Evolutionary conservation across 2,888 invertebrate genomes (phyloP).

Genomic region (Drosophila kambysellisi): DNA sequence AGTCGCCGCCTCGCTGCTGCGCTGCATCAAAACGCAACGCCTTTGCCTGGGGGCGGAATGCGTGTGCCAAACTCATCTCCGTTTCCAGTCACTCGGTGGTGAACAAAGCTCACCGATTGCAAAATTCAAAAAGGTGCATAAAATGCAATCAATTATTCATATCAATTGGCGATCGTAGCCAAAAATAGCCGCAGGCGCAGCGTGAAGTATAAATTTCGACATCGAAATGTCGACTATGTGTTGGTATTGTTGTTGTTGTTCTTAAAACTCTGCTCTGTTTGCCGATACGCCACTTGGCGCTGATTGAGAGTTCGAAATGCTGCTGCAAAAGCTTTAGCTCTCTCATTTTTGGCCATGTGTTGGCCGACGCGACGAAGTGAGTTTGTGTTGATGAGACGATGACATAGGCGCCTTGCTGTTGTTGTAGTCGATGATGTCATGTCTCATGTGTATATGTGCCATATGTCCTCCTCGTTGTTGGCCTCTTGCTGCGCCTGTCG

Average conservation of each 20-base stretch:
- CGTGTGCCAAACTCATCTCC: constrained; percentile 21
- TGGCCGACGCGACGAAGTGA: constrained; percentile 45
- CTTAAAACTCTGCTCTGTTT: constrained; percentile 51
- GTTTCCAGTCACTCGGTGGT: constrained; percentile 24
- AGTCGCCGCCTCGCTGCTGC: constrained; percentile 1
- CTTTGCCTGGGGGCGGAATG: constrained; percentile 47
- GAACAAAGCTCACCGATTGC: constrained; percentile 18
- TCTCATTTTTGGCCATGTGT: constrained; percentile 32
- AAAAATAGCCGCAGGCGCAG: constrained; percentile 42
- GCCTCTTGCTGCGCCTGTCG: constrained; percentile 27
- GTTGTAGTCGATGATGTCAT: constrained; percentile 47
- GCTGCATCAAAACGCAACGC: constrained; percentile 6
- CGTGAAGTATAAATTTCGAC: constrained; percentile 24
- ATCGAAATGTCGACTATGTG: constrained; percentile 9
- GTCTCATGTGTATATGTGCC: constrained; percentile 7
- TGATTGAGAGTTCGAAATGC: constrained; percentile 29
- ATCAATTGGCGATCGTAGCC: constrained; percentile 55
- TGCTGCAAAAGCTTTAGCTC: constrained; percentile 14
- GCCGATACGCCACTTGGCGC: constrained; percentile 51
- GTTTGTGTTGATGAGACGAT: constrained; percentile 26
- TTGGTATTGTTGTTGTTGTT: constrained; percentile 13
- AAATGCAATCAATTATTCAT: background rate
- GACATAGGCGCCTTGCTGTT: constrained; percentile 30
- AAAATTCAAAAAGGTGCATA: background rate
- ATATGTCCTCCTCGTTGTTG: constrained; percentile 11